Base-by-base conservation (phyloP, 2,888 invertebrate genomes). In the Diploptera punctata region DNA sequence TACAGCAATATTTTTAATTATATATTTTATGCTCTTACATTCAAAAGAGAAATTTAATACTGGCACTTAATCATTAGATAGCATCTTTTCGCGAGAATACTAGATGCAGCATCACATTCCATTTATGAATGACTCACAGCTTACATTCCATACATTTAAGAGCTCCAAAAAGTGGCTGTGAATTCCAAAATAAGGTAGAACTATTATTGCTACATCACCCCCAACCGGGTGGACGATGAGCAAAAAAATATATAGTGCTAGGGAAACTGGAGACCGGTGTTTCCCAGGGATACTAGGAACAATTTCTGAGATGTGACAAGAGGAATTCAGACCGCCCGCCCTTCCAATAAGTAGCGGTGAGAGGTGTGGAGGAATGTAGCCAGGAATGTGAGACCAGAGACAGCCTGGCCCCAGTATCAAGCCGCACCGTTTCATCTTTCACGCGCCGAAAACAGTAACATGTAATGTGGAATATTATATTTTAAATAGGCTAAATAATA, bases 251-350 rank as follows among this genome's bases (percentile, higher is more conserved):
- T 7, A 47, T 4, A 57, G n/a, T n/a, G 29, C 33, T 33, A 52
- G 52, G 10, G 26, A 57, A 61, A 61, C 33, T 31, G 18, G 65
- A 65, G 65, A 16, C 5, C 26, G 7, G 60, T 57, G 60, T 69
- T 69, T 70, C 70, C 65, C 70, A 65, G 47, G 47, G 43, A 21
- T 38, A 16, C 43, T 21, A 24, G 57, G 62, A 62, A 62, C 62
- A 62, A 62, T 65, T 65, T 44, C 65, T 65, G 70, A 33, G 70
- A 60, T 68, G 72, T 68, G 72, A 72, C 72, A 72, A 61, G 72
- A 67, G 72, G 72, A 72, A 72, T 72, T 68, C 68, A 38, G 65
- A 57, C 29, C 57, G 57, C 57, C 57, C 57, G 19, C 21, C 33
- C 33, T 5, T 33, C 33, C 33, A 33, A 10, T 33, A 33, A 44